A percentile compares a stretch with the other conserved stretches of the same genome.
Conservation (phyloP, 2,113 vertebrate species). For the Tichodroma muraria region DNA sequence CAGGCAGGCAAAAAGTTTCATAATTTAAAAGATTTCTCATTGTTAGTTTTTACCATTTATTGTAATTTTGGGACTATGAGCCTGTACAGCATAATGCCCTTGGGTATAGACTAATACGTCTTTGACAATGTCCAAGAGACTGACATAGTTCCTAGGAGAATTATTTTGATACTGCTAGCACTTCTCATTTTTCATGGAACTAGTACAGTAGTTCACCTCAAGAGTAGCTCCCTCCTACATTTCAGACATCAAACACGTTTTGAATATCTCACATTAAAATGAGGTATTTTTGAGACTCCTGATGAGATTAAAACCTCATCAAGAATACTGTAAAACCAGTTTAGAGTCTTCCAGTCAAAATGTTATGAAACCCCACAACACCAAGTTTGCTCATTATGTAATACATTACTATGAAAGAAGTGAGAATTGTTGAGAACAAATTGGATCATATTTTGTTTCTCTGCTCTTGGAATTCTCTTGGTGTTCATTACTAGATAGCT, state of each 20-base stretch:
- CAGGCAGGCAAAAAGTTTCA: neutral
- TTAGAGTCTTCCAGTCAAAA: conserved; percentile 33
- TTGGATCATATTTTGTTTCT: conserved; percentile 38
- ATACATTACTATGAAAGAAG: conserved; percentile 6
- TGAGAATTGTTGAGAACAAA: conserved; percentile 41
- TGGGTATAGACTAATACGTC: neutral
- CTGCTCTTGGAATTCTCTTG: conserved; percentile 32
- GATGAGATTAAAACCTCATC: neutral
- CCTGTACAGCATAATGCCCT: neutral
- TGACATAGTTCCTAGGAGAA: neutral
- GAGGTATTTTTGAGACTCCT: too few species aligned
- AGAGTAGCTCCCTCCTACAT: neutral
- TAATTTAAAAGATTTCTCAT: neutral
- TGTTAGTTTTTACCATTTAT: neutral
- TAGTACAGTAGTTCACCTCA: neutral
- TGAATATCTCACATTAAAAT: neutral
- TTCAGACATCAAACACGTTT: conserved; percentile 24
- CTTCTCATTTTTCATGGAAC: neutral
- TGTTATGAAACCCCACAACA: conserved; percentile 1
- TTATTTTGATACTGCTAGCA: neutral
- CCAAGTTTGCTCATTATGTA: conserved; percentile 5
- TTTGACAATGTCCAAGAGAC: neutral
- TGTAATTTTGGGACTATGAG: neutral
- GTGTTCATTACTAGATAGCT: conserved; percentile 54
- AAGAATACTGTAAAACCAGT: neutral